Evolutionary conservation across 2,797 vertebrate genomes (phyloP), one percentile per base, ranked within the genome.

Genomic region (Gadopsis marmoratus): DNA sequence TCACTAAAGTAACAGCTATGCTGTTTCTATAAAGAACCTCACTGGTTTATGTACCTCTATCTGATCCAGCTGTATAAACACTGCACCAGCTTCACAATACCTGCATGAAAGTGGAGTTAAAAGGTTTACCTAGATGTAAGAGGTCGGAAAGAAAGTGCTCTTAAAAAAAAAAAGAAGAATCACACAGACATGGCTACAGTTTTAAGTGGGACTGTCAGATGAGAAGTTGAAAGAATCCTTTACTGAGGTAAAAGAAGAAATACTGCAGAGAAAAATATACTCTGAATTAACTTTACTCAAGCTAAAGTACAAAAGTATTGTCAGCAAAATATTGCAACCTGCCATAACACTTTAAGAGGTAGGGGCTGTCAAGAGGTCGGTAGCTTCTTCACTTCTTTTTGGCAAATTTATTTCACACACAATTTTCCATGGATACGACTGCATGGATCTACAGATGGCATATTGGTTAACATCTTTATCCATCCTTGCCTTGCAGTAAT

Each of bases 401-500:
- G 17, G 33, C 48, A 59, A 62, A 68, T 56, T 68, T 31, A 23
- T 78, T 45, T 39, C 29, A 19, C 21, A 56, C 14, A 51, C 54
- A 59, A 10, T 65, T 61, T n/a, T 48, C 31, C 9, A 39, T 0
- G 6, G 26, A 26, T 13, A 54, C 59, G 31, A 35, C 53, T 53
- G 55, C 31, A 2, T 14, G 48, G 61, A 5, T 70, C 63, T 68
- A 51, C 76, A 79, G 74, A 86, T 81, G 77, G 71, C 35, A 58
- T 48, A 31, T 33, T 76, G 56, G 47, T 75, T 79, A n/a, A 31
- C 7, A 16, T 81, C 69, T 75, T 53, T 11, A 85, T 88, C 76
- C 56, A 47, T 19, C 29, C 23, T 51, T 26, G 59, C 29, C 26
- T 77, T 45, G 2, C 55, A 70, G 60, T 74, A 74, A 62, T 62